Conservation (phyloP, 2,797 vertebrate genomes). For the Helarctos malayanus region DNA sequence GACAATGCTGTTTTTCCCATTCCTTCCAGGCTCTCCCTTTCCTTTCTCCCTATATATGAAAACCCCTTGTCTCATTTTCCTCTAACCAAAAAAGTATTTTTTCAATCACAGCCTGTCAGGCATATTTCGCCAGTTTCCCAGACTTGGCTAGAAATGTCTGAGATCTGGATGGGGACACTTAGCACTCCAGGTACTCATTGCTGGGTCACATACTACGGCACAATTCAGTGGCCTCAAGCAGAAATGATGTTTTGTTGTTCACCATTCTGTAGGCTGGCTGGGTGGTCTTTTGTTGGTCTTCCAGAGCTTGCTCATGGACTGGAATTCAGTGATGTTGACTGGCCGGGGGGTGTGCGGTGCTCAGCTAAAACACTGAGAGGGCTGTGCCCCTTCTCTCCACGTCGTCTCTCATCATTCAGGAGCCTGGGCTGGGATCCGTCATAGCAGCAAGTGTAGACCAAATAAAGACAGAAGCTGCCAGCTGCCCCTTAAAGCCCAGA, state of each 20-base stretch:
- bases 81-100: not conserved
- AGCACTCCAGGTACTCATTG: not conserved
- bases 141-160: constrained; percentile 2
- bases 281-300: not conserved
- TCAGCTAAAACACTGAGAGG: not conserved
- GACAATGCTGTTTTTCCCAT: not conserved
- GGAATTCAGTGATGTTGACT: not conserved
- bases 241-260: not conserved
- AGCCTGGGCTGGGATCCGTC: not conserved
- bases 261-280: not conserved
- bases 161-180: not conserved
- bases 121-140: not conserved
- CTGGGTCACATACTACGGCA: not conserved
- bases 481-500: not conserved
- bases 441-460: not conserved
- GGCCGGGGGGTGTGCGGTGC: too few relatives aligned
- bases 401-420: not conserved
- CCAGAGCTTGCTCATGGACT: not conserved
- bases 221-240: not conserved
- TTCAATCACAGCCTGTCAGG: not conserved
- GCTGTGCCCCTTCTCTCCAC: not conserved
- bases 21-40: not conserved
- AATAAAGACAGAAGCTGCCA: not conserved
- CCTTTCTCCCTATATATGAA: not conserved
- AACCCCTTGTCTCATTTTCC: not conserved